Evolutionary conservation across 2,888 invertebrate genomes (phyloP), one percentile per base, ranked within the genome.

Genomic region (Phaonia tiefii): DNA sequence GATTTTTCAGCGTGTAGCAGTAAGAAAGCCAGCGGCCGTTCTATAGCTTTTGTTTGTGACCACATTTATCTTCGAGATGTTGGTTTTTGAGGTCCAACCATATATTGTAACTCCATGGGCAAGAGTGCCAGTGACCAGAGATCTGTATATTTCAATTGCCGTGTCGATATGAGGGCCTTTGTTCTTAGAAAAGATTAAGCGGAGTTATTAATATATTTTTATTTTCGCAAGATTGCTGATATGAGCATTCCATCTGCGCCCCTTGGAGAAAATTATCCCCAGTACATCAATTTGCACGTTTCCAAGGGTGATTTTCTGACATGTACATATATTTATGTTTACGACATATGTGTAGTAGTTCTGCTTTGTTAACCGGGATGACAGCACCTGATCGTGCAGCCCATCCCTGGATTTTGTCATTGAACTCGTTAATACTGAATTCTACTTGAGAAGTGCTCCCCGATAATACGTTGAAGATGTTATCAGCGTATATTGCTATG

Each of bases 101-200:
- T n/a, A n/a, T n/a, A n/a, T n/a, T n/a, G n/a, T n/a, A n/a, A n/a
- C n/a, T n/a, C n/a, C n/a, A n/a, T n/a, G n/a, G n/a, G n/a, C n/a
- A n/a, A n/a, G n/a, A n/a, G n/a, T n/a, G n/a, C n/a, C n/a, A n/a
- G n/a, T n/a, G n/a, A n/a, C n/a, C n/a, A n/a, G n/a, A n/a, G n/a
- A 20, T 42, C 51, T 51, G 37, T 72, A 75, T 15, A 80, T 76
- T 5, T 39, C 20, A 0, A 74, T 44, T 7, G 70, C 73, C 0
- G 58, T 80, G n/a, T 76, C 80, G 25, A 80, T 65, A 20, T 74
- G 76, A 10, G 76, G 73, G 1, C 76, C 75, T 17, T 73, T 80
- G 1, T 46, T 72, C 15, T 51, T 69, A 0, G 73, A 66, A 51
- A 67, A 72, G 10, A 80, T 73, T 0, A 80, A 26, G 44, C 63